These are phyloP conservation scores for Aphodius sticticus DNA, from an alignment of 2,888 invertebrate species.

Conservation along the genomic window DNA sequence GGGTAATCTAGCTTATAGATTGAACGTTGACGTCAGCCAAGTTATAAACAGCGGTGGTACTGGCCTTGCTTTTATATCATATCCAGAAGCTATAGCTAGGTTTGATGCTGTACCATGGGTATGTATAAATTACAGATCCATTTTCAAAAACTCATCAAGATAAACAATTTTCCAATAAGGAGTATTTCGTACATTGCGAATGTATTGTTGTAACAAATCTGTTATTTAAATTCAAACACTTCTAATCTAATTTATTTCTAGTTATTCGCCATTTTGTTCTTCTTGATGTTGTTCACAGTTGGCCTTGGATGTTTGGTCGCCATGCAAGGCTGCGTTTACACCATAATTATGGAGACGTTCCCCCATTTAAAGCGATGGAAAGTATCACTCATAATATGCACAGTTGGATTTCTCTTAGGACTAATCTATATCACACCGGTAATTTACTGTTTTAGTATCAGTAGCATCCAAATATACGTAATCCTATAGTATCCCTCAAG, in stretches of 20 bases:
- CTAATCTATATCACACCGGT: constrained; percentile 82
- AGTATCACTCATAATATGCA: constrained; percentile 61
- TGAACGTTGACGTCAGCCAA: constrained; percentile 68
- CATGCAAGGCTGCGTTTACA: constrained; percentile 72
- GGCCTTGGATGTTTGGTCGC: constrained; percentile 81
- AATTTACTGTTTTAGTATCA: no score
- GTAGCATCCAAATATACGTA: no score
- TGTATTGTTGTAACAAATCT: no score
- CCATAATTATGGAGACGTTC: constrained; percentile 74
- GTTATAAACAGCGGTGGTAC: constrained; percentile 79
- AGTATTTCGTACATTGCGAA: no score
- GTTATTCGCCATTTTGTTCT: constrained; percentile 79
- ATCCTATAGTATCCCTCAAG: no score
- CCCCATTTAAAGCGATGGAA: constrained; percentile 67
- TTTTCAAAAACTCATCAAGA: no score
- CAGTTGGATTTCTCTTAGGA: constrained; percentile 68
- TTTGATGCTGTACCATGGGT: constrained; percentile 78
- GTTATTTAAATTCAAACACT: no score
- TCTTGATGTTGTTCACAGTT: constrained; percentile 81
- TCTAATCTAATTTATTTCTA: constrained; percentile 45
- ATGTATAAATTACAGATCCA: neutral
- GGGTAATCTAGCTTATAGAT: constrained; percentile 77
- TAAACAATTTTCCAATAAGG: no score
- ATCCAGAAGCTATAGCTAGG: constrained; percentile 83
- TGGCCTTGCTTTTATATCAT: constrained; percentile 84